These are phyloP conservation scores for Lynx canadensis DNA, from an alignment of 2,113 vertebrate genomes.

Conservation along the genomic window DNA sequence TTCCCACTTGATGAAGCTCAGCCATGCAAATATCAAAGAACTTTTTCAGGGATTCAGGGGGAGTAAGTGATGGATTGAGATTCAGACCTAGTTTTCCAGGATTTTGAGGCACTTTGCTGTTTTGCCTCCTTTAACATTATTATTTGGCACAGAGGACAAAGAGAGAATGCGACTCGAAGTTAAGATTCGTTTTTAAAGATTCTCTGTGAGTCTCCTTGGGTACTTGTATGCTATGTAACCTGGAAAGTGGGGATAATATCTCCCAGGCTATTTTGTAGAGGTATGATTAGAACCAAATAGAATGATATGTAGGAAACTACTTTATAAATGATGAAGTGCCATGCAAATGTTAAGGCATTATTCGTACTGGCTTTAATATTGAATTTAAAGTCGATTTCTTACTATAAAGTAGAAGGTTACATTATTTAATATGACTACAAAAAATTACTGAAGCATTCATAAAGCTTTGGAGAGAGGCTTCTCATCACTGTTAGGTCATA, in stretches of 20 bases:
- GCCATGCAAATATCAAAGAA: neutral
- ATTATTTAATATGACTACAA: slow-evolving; percentile 17
- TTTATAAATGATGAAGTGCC: neutral
- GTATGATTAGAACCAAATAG: neutral
- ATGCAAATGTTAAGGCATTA: neutral
- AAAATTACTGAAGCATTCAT: slow-evolving; percentile 48
- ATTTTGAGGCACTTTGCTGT: neutral
- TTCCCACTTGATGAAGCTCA: neutral
- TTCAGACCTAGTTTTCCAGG: neutral
- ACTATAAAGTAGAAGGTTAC: neutral
- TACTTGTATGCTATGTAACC: neutral
- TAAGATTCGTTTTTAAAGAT: slow-evolving; percentile 16
- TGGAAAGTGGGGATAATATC: neutral
- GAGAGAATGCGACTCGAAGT: slow-evolving; percentile 26
- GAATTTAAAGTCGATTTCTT: slow-evolving; percentile 49
- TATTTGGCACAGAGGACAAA: slow-evolving; percentile 14
- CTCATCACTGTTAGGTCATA: slow-evolving; percentile 2
- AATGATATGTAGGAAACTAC: neutral
- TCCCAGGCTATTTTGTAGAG: neutral
- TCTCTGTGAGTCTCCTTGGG: neutral
- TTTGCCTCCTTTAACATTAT: neutral
- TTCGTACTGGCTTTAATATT: slow-evolving; percentile 31
- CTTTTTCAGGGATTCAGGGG: neutral
- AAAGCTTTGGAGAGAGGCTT: slow-evolving; percentile 14
- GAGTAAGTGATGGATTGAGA: neutral